Conservation (phyloP, 2,797 vertebrate species). For the Serranus cabrilla region DNA sequence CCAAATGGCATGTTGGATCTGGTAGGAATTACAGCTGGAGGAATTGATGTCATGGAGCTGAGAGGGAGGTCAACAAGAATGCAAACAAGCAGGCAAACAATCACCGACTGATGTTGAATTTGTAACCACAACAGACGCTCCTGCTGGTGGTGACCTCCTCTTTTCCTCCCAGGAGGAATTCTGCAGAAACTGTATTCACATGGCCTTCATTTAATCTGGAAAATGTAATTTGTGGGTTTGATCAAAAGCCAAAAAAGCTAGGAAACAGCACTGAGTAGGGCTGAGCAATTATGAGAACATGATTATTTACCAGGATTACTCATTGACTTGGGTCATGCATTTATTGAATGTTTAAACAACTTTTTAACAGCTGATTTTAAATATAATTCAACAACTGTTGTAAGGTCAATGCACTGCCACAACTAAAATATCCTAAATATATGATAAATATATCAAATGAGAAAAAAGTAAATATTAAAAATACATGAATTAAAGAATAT, state of each 20-base stretch:
- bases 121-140: background rate
- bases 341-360: too few relatives aligned
- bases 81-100: slow-evolving; percentile 19
- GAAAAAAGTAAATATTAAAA: too few relatives aligned
- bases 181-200: background rate
- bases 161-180: background rate
- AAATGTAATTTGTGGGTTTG: slow-evolving; percentile 7
- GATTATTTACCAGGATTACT: too few relatives aligned
- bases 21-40: slow-evolving; percentile 43
- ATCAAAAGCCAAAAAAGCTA: background rate
- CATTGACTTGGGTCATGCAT: too few relatives aligned
- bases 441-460: too few relatives aligned
- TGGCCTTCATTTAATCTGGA: background rate
- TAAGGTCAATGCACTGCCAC: too few relatives aligned
- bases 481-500: too few relatives aligned
- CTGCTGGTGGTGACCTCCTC: background rate
- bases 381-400: too few relatives aligned
- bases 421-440: too few relatives aligned
- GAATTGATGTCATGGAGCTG: slow-evolving; percentile 40
- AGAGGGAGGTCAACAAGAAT: slow-evolving; percentile 10
- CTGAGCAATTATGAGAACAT: too few relatives aligned
- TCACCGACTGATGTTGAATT: background rate
- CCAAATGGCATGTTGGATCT: slow-evolving; percentile 19
- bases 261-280: background rate
- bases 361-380: too few relatives aligned